Conservation (phyloP, 2,797 vertebrate genomes). For the Rhincodon typus region DNA sequence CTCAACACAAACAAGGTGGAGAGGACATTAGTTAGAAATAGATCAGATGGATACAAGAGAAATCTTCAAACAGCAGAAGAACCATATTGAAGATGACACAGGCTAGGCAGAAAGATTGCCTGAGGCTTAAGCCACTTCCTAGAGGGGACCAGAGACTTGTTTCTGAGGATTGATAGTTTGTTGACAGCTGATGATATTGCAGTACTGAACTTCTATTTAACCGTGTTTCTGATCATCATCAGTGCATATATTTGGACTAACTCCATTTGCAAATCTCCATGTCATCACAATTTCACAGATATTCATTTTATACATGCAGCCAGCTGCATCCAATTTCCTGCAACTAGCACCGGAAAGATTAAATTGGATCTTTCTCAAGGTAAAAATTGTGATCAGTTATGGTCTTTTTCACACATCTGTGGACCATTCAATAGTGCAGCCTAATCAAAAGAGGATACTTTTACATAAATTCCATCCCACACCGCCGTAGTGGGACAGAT, state of each 20-base stretch:
- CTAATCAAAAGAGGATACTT: background rate
- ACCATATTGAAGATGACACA: too few species aligned
- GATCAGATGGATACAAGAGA: background rate
- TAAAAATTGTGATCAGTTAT: conserved; percentile 26
- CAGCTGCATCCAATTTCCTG: background rate
- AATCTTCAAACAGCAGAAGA: background rate
- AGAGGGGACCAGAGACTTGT: background rate
- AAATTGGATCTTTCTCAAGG: background rate
- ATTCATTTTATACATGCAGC: background rate
- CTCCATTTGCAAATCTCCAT: conserved; percentile 2
- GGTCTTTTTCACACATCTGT: background rate
- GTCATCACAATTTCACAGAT: conserved; percentile 27
- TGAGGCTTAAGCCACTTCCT: background rate
- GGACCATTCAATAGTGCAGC: background rate
- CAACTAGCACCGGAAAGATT: background rate
- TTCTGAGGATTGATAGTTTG: background rate
- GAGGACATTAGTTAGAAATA: background rate
- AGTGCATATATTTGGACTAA: background rate
- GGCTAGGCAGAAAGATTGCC: background rate
- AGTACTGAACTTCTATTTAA: background rate
- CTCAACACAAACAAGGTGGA: background rate
- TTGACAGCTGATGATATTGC: background rate
- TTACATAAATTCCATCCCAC: too few species aligned
- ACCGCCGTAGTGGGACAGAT: too few species aligned
- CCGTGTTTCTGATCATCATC: background rate